phyloP scores from a whole-genome alignment of 2,888 invertebrate genomes.

The Metacarcinus magister region DNA sequence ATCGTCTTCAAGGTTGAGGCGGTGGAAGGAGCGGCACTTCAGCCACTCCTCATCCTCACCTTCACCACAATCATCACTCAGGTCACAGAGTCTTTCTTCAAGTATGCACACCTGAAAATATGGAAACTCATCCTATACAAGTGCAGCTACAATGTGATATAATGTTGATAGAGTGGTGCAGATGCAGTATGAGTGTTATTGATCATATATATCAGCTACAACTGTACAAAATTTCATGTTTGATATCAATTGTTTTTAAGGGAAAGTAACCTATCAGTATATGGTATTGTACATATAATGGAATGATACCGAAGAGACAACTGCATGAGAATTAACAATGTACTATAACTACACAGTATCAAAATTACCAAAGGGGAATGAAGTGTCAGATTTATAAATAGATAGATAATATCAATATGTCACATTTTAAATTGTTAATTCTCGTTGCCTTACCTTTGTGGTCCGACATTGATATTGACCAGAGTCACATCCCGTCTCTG shows the following conservation, averaged over 20 bases:
- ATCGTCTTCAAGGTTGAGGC: slow-evolving; percentile 66
- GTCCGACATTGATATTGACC: slow-evolving; percentile 57
- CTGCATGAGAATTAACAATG: neutral
- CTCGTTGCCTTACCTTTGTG: slow-evolving; percentile 65
- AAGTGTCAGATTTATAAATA: too few species aligned
- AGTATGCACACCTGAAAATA: slow-evolving; percentile 68
- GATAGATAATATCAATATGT: neutral
- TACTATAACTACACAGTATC: neutral
- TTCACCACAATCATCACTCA: slow-evolving; percentile 73
- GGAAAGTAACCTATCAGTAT: neutral
- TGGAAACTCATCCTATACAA: neutral
- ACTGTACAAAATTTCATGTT: neutral
- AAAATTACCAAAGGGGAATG: too few species aligned
- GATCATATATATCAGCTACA: neutral
- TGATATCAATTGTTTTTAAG: neutral
- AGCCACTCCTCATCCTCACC: slow-evolving; percentile 64
- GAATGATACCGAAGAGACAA: neutral
- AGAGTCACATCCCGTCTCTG: slow-evolving; percentile 31
- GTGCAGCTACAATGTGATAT: neutral
- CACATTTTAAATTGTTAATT: neutral
- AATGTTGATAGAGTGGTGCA: neutral
- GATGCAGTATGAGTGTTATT: neutral
- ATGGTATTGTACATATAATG: neutral
- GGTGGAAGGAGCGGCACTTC: slow-evolving; percentile 27
- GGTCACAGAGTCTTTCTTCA: slow-evolving; percentile 69